A percentile compares a stretch with the other conserved stretches of the same genome.
These are phyloP conservation scores for Lethenteron camtschaticum DNA, from an alignment of 2,113 vertebrate genomes.

Conservation along the genomic window DNA sequence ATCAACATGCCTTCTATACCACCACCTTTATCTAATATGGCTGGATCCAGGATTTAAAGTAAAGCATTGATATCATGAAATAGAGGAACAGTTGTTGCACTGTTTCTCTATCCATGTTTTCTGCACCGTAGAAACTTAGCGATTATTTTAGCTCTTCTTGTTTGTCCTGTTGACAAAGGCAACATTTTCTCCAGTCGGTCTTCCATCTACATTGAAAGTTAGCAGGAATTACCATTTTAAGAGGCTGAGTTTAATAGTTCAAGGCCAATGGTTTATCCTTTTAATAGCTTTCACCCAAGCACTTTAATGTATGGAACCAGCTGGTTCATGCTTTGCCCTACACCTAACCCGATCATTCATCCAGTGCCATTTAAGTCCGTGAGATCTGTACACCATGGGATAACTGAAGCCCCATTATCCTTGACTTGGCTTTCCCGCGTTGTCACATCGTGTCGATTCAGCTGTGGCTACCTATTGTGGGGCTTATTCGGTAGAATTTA, in stretches of 20 bases:
- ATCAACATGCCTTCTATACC: neutral
- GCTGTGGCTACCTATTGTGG: no score
- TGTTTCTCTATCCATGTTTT: neutral
- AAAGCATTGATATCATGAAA: conserved; percentile 7
- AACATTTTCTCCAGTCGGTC: neutral
- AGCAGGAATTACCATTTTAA: neutral
- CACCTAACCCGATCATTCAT: neutral
- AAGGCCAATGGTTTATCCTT: neutral
- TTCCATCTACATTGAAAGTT: neutral
- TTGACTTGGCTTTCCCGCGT: no score
- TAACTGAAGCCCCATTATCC: no score
- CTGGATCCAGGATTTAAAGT: neutral
- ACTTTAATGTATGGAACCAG: neutral
- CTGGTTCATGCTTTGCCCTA: neutral
- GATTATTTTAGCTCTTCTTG: neutral
- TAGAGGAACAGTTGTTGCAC: neutral
- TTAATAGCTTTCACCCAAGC: neutral
- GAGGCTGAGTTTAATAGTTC: neutral
- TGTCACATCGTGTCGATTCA: no score
- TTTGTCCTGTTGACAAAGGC: conserved; percentile 8
- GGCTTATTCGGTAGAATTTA: no score
- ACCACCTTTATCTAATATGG: neutral
- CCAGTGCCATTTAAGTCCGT: neutral
- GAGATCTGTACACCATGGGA: no score
- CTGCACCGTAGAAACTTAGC: neutral